phyloP scores from a whole-genome alignment of 2,113 vertebrate species.

The Pangasianodon hypophthalmus region DNA sequence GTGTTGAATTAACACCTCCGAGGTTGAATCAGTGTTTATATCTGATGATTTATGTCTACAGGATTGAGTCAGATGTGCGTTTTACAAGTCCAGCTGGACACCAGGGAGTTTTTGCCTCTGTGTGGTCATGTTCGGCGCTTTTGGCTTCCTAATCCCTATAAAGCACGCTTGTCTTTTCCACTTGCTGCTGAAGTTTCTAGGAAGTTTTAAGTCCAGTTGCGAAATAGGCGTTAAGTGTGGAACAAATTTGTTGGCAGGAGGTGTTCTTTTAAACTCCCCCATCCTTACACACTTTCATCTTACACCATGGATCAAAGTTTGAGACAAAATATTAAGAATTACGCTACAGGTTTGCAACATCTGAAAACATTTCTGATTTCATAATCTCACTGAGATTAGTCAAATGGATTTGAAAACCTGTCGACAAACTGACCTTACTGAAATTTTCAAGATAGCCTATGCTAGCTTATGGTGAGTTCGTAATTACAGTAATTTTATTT shows the following conservation, averaged over 20 bases:
- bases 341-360: neutral
- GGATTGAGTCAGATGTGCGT: neutral
- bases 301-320: neutral
- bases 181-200: constrained; percentile 24
- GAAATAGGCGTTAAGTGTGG: constrained; percentile 7
- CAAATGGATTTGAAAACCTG: neutral
- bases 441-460: neutral
- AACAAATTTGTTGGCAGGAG: neutral
- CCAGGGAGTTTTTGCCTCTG: neutral
- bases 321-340: neutral
- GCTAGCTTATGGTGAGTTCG: neutral
- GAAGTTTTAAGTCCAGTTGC: constrained; percentile 33
- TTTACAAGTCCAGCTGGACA: constrained; percentile 5
- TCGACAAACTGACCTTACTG: neutral
- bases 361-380: neutral
- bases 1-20: neutral
- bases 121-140: neutral
- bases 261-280: neutral
- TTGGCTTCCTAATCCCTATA: constrained; percentile 12
- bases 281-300: neutral
- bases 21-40: neutral
- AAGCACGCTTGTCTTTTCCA: constrained; percentile 24
- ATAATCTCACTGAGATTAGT: neutral
- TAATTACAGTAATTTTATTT: neutral
- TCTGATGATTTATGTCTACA: neutral